Evolutionary conservation across 2,113 vertebrate species (phyloP), one percentile per base, ranked within the genome.

Genomic region (Corydoras maculifer): DNA sequence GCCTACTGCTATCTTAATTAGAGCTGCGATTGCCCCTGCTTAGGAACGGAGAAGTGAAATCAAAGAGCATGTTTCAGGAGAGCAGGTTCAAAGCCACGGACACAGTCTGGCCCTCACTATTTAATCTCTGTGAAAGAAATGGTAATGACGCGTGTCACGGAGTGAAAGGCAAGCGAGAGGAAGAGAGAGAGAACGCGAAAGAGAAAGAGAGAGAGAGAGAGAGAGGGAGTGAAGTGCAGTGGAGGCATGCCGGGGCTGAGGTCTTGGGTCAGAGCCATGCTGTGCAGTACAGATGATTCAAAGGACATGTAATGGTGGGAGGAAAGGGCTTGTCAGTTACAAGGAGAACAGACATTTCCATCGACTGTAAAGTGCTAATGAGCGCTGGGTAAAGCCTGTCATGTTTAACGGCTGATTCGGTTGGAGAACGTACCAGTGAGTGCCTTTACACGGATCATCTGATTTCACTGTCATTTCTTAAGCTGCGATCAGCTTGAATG

Each of bases 21-120:
- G 77, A 50, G 59, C n/a, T 13, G 70, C 72, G 74, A 82, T 87
- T 83, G 81, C 83, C 84, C 86, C 87, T 88, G 88, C 85, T 78
- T 81, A 82, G 84, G 83, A 73, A 83, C 7, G 81, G 84, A 77
- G 77, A 81, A 76, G 74, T 69, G 67, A 82, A 88, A 89, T 90
- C 87, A 91, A 90, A 89, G 87, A 82, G 81, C 83, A 88, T 87
- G 83, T 86, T 88, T 86, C 81, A 88, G 81, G 75, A 85, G 84
- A 82, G 74, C 80, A 68, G 78, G 84, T 88, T 91, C 85, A 90
- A 90, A 90, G 88, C 81, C 78, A 74, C 70, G 82, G 83, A 84
- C 86, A 81, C 77, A 81, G 78, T 82, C 87, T 77, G 84, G 86
- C 86, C 87, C 76, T 73, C 72, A 72, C 84, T 68, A 80, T 88